Conservation (phyloP, 2,888 invertebrate species). For the Hirtodrosophila duncani region DNA sequence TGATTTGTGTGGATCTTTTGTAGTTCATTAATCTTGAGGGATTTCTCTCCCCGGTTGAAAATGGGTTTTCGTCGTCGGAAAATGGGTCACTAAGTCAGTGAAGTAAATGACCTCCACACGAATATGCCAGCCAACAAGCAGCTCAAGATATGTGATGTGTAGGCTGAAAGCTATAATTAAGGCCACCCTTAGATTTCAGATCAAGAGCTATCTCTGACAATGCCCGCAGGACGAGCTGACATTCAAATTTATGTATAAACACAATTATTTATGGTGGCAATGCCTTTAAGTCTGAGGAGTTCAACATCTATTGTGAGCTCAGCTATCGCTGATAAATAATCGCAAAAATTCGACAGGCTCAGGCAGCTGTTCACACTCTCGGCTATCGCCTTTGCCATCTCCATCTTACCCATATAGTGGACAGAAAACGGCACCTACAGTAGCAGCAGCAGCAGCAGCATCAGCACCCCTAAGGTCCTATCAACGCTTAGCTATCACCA, state of each 20-base stretch:
- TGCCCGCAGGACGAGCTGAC: constrained; percentile 30
- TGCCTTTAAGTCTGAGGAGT: constrained; percentile 25
- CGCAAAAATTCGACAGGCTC: constrained; percentile 28
- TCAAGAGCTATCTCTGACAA: constrained; percentile 5
- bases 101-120: constrained; percentile 12
- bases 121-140: constrained; percentile 1
- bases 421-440: constrained; percentile 37
- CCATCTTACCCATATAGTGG: constrained; percentile 16
- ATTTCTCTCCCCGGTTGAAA: constrained; percentile 21
- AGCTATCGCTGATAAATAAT: constrained; percentile 24
- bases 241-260: constrained; percentile 26
- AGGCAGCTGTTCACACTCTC: constrained; percentile 52
- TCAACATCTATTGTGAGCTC: constrained; percentile 17
- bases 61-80: constrained; percentile 28
- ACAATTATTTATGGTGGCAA: neutral
- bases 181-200: no score
- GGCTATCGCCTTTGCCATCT: constrained; percentile 22
- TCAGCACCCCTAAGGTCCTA: constrained; percentile 12
- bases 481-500: constrained; percentile 6
- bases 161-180: no score
- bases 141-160: neutral
- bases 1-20: constrained; percentile 68
- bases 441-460: constrained; percentile 34
- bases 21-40: constrained; percentile 60
- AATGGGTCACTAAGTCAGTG: constrained; percentile 52